Conservation (phyloP, 2,113 vertebrate species). For the Tursiops truncatus region DNA sequence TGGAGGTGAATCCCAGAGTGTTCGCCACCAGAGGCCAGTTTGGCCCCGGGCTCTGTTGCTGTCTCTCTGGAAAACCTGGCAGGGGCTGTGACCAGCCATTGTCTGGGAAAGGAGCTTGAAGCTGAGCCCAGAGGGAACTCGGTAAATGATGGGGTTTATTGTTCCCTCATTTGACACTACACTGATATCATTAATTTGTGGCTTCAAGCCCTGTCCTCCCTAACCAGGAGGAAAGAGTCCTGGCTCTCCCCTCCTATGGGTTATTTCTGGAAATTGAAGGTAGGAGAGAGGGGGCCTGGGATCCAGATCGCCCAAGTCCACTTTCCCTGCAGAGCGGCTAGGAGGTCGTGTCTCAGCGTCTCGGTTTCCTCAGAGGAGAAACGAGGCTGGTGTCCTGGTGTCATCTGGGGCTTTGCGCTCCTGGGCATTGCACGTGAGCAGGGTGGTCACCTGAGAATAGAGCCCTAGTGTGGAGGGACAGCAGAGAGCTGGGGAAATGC, state of each 20-base stretch:
- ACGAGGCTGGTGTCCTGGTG: neutral
- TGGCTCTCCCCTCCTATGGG: neutral
- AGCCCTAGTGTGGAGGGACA: neutral
- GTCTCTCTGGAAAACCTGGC: slow-evolving; percentile 56
- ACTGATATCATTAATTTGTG: slow-evolving; percentile 40
- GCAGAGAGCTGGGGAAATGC: neutral
- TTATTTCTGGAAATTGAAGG: slow-evolving; percentile 58
- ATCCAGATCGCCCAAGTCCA: slow-evolving; percentile 39
- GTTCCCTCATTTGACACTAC: slow-evolving; percentile 22
- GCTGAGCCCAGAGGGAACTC: slow-evolving; percentile 16
- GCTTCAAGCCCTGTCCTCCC: neutral
- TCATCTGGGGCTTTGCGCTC: slow-evolving; percentile 13
- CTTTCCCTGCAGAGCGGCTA: neutral
- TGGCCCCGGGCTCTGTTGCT: neutral
- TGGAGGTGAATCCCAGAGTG: slow-evolving; percentile 30
- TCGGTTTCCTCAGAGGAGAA: slow-evolving; percentile 53
- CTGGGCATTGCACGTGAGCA: neutral
- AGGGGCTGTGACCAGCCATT: slow-evolving; percentile 54
- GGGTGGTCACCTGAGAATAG: slow-evolving; percentile 41
- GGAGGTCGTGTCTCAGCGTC: neutral
- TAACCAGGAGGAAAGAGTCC: neutral
- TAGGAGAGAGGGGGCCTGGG: neutral
- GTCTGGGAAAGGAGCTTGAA: slow-evolving; percentile 54
- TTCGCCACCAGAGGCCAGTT: slow-evolving; percentile 58
- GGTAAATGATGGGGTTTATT: slow-evolving; percentile 40